Evolutionary conservation across 2,113 vertebrate genomes (phyloP).

Genomic region (Coturnix japonica): DNA sequence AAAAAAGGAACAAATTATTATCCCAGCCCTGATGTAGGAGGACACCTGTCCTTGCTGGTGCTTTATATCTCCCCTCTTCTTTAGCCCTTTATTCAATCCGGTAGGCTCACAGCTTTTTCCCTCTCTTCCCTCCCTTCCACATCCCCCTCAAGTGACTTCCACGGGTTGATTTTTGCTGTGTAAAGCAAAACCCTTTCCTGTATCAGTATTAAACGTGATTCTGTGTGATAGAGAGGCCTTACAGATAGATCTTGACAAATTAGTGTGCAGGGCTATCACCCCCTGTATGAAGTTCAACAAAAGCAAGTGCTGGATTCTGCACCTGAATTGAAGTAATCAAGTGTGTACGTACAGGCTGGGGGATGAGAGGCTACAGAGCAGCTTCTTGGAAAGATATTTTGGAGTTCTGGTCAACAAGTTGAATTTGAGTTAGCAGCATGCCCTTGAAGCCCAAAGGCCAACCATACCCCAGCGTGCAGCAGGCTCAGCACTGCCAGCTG

Average conservation of each 20-base stretch:
- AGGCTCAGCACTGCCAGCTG: neutral
- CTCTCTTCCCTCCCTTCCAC: neutral
- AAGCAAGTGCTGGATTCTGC: neutral
- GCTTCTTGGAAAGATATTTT: neutral
- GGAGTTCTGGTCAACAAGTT: neutral
- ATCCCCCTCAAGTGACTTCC: neutral
- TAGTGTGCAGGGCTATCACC: too few relatives aligned
- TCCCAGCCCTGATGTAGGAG: neutral
- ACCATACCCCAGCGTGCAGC: neutral
- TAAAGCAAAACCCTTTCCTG: constrained; percentile 30
- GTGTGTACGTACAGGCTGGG: too few relatives aligned
- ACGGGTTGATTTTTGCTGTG: neutral
- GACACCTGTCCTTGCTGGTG: neutral
- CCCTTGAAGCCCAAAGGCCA: neutral
- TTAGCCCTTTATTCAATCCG: neutral
- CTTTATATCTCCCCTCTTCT: neutral
- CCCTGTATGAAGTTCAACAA: neutral
- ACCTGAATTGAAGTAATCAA: neutral
- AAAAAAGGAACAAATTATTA: accelerated
- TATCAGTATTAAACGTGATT: constrained; percentile 70
- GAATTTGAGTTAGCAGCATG: neutral
- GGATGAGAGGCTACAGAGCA: neutral
- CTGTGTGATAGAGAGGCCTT: too few relatives aligned
- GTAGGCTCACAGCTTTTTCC: neutral
- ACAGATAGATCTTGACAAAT: neutral